Conservation (phyloP, 2,113 vertebrate species). For the Carassius carassius region DNA sequence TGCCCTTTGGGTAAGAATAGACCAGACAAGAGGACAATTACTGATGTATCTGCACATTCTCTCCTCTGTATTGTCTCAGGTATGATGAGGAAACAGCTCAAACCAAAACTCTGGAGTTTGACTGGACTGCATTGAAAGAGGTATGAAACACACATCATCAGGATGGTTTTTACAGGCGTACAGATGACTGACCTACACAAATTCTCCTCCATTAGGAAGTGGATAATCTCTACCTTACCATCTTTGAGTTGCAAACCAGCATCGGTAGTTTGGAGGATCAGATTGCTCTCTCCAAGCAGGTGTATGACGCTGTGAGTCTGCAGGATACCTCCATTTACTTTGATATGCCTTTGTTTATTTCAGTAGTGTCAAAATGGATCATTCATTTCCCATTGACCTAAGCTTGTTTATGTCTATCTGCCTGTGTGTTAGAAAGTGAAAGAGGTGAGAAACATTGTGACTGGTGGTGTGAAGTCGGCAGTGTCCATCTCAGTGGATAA, state of each 20-base stretch:
- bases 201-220: slow-evolving; percentile 61
- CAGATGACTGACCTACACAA: not conserved
- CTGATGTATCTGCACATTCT: not conserved
- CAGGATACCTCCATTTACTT: not conserved
- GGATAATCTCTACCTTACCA: slow-evolving; percentile 65
- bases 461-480: slow-evolving; percentile 65
- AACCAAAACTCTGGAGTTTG: slow-evolving; percentile 64
- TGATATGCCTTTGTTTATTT: not conserved
- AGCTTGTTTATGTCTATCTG: slow-evolving; percentile 18
- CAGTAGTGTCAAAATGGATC: not conserved
- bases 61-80: slow-evolving; percentile 44
- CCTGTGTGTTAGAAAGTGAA: slow-evolving; percentile 65
- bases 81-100: slow-evolving; percentile 64
- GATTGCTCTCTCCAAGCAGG: slow-evolving; percentile 67
- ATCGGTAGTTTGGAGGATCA: slow-evolving; percentile 67
- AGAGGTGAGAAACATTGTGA: slow-evolving; percentile 68
- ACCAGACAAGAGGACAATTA: not conserved
- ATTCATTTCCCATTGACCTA: not conserved
- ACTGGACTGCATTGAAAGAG: slow-evolving; percentile 69
- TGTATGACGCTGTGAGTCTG: slow-evolving; percentile 69
- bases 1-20: not conserved
- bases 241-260: slow-evolving; percentile 69
- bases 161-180: not conserved
- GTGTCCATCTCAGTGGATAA: slow-evolving; percentile 71
- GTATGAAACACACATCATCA: slow-evolving; percentile 37